These are phyloP conservation scores for Mus spretus DNA, from an alignment of 2,797 vertebrate species.

Conservation along the genomic window DNA sequence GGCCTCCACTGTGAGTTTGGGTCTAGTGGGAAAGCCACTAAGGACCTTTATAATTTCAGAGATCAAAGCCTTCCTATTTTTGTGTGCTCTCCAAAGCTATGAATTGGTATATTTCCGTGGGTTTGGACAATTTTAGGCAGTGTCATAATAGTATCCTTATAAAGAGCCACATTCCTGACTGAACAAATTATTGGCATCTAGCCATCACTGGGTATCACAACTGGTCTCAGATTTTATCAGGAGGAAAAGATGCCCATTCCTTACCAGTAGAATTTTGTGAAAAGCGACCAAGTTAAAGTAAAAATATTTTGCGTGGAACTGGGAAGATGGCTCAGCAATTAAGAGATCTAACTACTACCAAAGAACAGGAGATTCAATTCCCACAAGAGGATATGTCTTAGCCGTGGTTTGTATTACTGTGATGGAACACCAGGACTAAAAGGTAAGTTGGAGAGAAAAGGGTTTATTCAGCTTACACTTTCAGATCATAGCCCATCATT, in stretches of 20 bases:
- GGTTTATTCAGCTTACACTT: too few relatives aligned
- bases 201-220: background rate
- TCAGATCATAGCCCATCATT: too few relatives aligned
- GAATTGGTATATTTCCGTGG: background rate
- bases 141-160: background rate
- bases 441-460: background rate
- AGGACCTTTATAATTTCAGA: slow-evolving; percentile 8
- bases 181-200: background rate
- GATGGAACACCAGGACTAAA: background rate
- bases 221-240: background rate
- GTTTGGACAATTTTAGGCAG: background rate
- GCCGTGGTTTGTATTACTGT: background rate
- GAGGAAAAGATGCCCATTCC: background rate
- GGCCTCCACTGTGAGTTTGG: slow-evolving; percentile 47
- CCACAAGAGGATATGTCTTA: background rate
- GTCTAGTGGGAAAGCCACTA: slow-evolving; percentile 19
- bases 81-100: background rate
- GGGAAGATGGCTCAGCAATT: background rate
- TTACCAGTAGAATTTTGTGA: background rate
- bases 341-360: background rate
- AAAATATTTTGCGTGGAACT: background rate
- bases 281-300: background rate
- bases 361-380: background rate
- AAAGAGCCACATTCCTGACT: background rate
- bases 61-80: background rate